These are phyloP conservation scores for Monochamus saltuarius DNA, from an alignment of 1,140 invertebrate genomes.

Conservation along the genomic window DNA sequence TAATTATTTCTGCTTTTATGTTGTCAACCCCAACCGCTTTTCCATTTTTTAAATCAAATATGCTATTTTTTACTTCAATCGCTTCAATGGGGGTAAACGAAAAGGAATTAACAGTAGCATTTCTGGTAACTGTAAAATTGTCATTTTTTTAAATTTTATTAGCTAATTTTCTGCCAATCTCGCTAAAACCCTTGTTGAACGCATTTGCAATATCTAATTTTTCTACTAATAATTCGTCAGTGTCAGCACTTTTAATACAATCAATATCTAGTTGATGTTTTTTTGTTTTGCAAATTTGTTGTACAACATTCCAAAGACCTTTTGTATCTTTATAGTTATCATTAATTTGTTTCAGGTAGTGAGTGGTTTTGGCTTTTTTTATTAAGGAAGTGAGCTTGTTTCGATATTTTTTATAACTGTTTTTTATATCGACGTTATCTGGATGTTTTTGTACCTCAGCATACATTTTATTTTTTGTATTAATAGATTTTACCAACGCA, in stretches of 20 bases:
- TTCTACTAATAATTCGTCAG: not conserved
- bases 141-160: too few species aligned
- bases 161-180: slow-evolving; percentile 1
- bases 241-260: not conserved
- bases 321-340: not conserved
- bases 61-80: too few species aligned
- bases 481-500: slow-evolving; percentile 3
- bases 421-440: not conserved
- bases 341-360: not conserved
- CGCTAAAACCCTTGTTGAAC: not conserved
- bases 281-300: slow-evolving; percentile 4
- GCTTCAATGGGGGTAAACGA: too few species aligned
- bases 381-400: slow-evolving; percentile 6
- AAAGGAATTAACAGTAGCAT: too few species aligned
- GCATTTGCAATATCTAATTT: not conserved
- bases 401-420: slow-evolving; percentile 7
- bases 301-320: not conserved
- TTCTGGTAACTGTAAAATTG: too few species aligned
- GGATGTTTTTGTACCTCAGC: not conserved
- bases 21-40: slow-evolving; percentile 3
- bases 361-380: not conserved
- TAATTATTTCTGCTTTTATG: too few species aligned
- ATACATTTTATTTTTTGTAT: slow-evolving; percentile 11
- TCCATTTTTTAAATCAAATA: slow-evolving; percentile 5
- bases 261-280: not conserved